phyloP scores from a whole-genome alignment of 2,888 invertebrate species.

The Watsonalla cultraria region DNA sequence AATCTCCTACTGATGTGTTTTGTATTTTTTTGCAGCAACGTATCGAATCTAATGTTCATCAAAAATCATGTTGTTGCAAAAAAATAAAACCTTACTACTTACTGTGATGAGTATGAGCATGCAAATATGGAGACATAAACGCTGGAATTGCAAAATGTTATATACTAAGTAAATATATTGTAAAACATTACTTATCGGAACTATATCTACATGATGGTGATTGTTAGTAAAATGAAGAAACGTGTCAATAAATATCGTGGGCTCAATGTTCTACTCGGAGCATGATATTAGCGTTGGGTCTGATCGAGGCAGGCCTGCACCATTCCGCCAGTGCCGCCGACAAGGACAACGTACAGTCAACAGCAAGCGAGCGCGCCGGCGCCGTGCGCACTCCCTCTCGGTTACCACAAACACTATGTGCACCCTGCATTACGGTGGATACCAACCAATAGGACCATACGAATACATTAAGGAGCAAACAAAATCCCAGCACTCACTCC shows the following conservation, averaged over 20 bases:
- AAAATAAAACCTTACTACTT: slow-evolving; percentile 25
- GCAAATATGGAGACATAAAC: slow-evolving; percentile 28
- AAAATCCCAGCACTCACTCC: slow-evolving; percentile 75
- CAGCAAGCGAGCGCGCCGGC: slow-evolving; percentile 53
- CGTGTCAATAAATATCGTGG: slow-evolving; percentile 60
- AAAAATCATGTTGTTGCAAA: slow-evolving; percentile 36
- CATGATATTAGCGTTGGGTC: slow-evolving; percentile 62
- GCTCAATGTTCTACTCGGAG: slow-evolving; percentile 74
- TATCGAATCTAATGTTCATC: slow-evolving; percentile 18
- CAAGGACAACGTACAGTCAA: slow-evolving; percentile 52
- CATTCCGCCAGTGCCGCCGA: slow-evolving; percentile 67
- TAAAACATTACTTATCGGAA: slow-evolving; percentile 21
- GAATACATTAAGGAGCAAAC: slow-evolving; percentile 68
- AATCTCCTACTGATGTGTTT: slow-evolving; percentile 25
- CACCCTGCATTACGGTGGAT: slow-evolving; percentile 66
- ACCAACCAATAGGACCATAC: slow-evolving; percentile 63
- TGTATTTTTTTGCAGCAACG: slow-evolving; percentile 42
- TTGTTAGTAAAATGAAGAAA: slow-evolving; percentile 54
- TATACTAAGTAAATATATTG: slow-evolving; percentile 47
- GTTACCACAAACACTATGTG: slow-evolving; percentile 72
- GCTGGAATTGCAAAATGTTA: slow-evolving; percentile 28
- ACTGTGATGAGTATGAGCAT: slow-evolving; percentile 45
- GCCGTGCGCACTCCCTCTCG: slow-evolving; percentile 41
- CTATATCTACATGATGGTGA: slow-evolving; percentile 53
- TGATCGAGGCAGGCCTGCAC: slow-evolving; percentile 44